Conservation (phyloP, 2,797 vertebrate species). For the Vireo griseus region DNA sequence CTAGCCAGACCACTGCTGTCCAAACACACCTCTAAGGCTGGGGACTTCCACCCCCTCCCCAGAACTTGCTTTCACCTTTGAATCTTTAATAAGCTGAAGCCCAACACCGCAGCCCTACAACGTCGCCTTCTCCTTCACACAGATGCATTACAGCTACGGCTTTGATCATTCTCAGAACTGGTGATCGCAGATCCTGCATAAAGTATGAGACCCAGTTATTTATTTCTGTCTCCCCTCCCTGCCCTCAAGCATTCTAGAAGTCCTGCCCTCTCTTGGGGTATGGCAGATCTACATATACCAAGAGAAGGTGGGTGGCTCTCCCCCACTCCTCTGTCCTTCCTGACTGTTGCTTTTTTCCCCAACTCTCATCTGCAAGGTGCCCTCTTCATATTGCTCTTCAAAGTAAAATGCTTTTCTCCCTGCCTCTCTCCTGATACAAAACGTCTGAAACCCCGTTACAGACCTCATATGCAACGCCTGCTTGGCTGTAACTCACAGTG, state of each 20-base stretch:
- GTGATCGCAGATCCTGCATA: neutral
- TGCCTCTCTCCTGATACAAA: conserved; percentile 14
- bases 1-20: neutral
- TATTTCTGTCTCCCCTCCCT: neutral
- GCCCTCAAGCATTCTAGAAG: neutral
- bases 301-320: neutral
- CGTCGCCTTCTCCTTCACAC: neutral
- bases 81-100: neutral
- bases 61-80: neutral
- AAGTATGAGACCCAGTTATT: neutral
- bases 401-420: neutral
- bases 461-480: neutral
- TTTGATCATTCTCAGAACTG: neutral
- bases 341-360: neutral
- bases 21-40: neutral
- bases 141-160: neutral
- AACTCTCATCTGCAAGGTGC: conserved; percentile 12
- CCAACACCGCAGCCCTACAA: neutral
- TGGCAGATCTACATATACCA: neutral
- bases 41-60: neutral
- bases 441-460: neutral
- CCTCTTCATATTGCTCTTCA: conserved; percentile 45
- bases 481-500: conserved; percentile 43
- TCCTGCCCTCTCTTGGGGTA: neutral
- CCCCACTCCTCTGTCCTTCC: neutral